Evolutionary conservation across 2,797 vertebrate genomes (phyloP).

Genomic region (Leontopithecus rosalia): DNA sequence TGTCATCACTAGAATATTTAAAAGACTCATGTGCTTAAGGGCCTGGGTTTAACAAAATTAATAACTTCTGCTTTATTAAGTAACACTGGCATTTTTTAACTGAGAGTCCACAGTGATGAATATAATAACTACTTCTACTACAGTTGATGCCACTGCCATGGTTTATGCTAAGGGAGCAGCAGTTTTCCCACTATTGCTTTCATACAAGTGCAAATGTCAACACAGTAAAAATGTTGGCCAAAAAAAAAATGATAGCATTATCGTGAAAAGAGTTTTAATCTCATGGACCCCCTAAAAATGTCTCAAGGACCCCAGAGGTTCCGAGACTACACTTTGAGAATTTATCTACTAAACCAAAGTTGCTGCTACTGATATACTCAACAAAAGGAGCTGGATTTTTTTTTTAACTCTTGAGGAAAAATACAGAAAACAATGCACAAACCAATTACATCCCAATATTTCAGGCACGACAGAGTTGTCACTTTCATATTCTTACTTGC

Average conservation of each 20-base stretch:
- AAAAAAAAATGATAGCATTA: background rate
- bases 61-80: background rate
- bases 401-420: constrained; percentile 74
- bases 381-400: constrained; percentile 72
- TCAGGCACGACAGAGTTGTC: constrained; percentile 62
- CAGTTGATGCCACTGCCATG: background rate
- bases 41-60: background rate
- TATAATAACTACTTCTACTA: background rate
- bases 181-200: background rate
- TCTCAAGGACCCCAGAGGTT: background rate
- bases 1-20: background rate
- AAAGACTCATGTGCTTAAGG: background rate
- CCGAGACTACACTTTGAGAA: background rate
- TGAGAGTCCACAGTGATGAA: background rate
- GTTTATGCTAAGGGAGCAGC: background rate
- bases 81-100: background rate
- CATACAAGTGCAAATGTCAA: background rate
- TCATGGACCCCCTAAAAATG: background rate
- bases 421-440: constrained; percentile 72
- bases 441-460: constrained; percentile 63
- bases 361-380: constrained; percentile 66
- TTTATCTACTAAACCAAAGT: constrained; percentile 46
- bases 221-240: background rate
- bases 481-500: constrained; percentile 67
- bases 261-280: background rate